These are phyloP conservation scores for Triplophysa siluroides DNA, from an alignment of 2,113 vertebrate species.

Conservation along the genomic window DNA sequence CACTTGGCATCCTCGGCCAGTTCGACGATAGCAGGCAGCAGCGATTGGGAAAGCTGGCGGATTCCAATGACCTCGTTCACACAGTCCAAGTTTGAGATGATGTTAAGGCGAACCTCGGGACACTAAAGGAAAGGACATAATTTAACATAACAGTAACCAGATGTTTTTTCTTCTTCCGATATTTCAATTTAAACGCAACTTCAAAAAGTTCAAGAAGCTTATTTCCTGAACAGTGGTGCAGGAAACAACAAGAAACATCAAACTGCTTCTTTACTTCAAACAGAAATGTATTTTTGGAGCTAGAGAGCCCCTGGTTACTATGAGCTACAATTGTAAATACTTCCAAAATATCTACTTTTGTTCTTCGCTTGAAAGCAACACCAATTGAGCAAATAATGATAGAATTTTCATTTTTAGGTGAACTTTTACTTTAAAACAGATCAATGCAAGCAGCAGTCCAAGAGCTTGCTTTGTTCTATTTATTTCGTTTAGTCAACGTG, in stretches of 20 bases:
- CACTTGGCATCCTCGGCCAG: slow-evolving; percentile 89
- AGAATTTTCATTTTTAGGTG: too few species aligned
- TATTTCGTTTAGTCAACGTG: neutral
- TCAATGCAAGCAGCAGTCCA: neutral
- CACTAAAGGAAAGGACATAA: slow-evolving; percentile 69
- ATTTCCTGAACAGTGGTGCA: too few species aligned
- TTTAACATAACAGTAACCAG: neutral
- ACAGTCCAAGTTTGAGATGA: slow-evolving; percentile 90
- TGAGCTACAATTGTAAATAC: too few species aligned
- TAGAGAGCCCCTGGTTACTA: too few species aligned
- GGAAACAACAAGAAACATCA: neutral
- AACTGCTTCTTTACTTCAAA: neutral
- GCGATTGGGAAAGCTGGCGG: slow-evolving; percentile 87
- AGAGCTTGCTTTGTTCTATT: slow-evolving; percentile 26
- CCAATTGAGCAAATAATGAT: too few species aligned
- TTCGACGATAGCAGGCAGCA: slow-evolving; percentile 88
- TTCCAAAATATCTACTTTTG: too few species aligned
- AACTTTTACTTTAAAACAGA: neutral
- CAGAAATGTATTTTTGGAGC: too few species aligned
- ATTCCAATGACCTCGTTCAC: slow-evolving; percentile 91
- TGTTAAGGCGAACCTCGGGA: slow-evolving; percentile 88
- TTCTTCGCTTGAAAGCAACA: too few species aligned
- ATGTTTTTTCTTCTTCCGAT: neutral
- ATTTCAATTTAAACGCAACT: neutral
- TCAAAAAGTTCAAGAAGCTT: neutral